Base-by-base conservation (phyloP, 2,888 invertebrate genomes). In the Drosophila borealis region DNA sequence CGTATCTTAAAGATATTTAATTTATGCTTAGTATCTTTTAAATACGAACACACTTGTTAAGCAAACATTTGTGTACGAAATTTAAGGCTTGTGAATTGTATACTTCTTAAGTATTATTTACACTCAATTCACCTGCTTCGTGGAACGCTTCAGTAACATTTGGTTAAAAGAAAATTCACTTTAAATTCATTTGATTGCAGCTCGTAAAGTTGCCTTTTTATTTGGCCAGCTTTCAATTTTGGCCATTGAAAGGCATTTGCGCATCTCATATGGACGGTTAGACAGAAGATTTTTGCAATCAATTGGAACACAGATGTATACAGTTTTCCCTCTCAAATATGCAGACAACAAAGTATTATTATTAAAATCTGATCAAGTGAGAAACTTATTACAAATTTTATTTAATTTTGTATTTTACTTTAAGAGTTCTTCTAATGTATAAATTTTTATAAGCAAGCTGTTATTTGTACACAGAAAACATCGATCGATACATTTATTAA, bases 121-220 rank as follows among this genome's bases (percentile, higher is more conserved):
- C 77, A 80, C 80, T 77, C 77, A 80, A 80, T 79, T 79, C 79
- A 74, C 39, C 64, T 67, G 73, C 44, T 63, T 44, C 54, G 14
- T 44, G 46, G 37, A 36, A 36, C 49, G 64, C 49, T 29, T 64
- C 45, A 68, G 36, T 55, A 34, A 37, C 34, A 60, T 45, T 71
- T 44, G 33, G 19, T 45, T 21, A 19, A 56, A 53, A 36, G 25
- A 21, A 70, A 57, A 65, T 59, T 69, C 39, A 39, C 13, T 49
- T 53, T 66, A 60, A 70, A 74, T 74, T 74, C 53, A 62, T 64
- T 64, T 77, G 54, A 42, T 80, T 74, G 19, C 71, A 76, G 77
- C 69, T 64, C 59, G 60, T 59, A 73, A 62, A 55, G 54, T 74
- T 67, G 42, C 34, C 56, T 25, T 49, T 33, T 62, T 57, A 46